Evolutionary conservation across 2,113 vertebrate species (phyloP).

Genomic region (Corynorhinus townsendii): DNA sequence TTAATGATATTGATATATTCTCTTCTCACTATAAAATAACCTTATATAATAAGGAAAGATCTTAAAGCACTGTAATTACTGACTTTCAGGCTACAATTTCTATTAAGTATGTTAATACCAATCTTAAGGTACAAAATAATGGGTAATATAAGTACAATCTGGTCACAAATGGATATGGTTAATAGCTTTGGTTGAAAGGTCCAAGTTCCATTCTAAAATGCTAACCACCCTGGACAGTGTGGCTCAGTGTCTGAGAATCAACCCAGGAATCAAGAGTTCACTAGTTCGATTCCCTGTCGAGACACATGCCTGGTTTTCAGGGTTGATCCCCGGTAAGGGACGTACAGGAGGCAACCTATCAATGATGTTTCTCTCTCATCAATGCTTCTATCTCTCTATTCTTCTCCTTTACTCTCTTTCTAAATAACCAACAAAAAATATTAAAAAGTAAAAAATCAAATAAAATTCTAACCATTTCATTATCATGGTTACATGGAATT

Average conservation of each 20-base stretch:
- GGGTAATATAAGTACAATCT: not conserved
- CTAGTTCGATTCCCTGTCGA: no score
- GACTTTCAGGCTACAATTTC: not conserved
- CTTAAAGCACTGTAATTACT: not conserved
- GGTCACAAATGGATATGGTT: not conserved
- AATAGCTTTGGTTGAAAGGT: not conserved
- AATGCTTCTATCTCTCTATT: no score
- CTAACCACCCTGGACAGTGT: not conserved
- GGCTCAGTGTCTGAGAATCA: no score
- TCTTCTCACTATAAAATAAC: not conserved
- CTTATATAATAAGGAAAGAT: not conserved
- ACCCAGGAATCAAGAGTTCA: no score
- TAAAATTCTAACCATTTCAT: not conserved
- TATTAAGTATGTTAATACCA: not conserved
- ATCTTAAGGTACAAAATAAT: constrained; percentile 45
- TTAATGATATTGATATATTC: not conserved
- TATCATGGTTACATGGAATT: not conserved
- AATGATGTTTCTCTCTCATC: no score
- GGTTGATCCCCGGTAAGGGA: no score
- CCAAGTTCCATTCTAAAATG: not conserved
- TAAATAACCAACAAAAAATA: no score
- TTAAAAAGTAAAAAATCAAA: no score
- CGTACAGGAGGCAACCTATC: no score
- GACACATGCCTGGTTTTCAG: no score
- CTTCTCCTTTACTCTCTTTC: no score